A percentile compares a stretch with the other conserved stretches of the same genome.
These are phyloP conservation scores for Prionace glauca DNA, from an alignment of 2,797 vertebrate genomes.

Conservation along the genomic window DNA sequence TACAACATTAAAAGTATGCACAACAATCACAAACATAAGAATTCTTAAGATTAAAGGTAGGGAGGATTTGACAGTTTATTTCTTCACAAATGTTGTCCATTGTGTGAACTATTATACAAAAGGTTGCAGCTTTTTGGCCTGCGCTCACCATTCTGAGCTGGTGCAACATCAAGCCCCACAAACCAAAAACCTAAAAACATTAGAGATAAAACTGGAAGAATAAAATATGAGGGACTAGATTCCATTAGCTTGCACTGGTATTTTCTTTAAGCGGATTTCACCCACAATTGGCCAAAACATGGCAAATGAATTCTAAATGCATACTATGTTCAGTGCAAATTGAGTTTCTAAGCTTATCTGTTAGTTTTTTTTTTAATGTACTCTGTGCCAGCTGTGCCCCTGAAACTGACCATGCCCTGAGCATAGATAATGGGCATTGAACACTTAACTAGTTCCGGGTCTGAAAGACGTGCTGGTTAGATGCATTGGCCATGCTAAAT, in stretches of 20 bases:
- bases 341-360: neutral
- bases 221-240: neutral
- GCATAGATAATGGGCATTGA: neutral
- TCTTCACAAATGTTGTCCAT: neutral
- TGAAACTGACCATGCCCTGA: neutral
- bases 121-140: neutral
- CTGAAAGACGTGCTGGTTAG: no score
- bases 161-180: neutral
- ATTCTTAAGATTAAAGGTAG: neutral
- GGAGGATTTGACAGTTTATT: neutral
- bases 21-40: neutral
- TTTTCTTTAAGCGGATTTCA: no score
- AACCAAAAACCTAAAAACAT: neutral
- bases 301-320: neutral
- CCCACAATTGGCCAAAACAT: neutral
- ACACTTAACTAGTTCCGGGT: neutral
- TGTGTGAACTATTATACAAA: neutral
- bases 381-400: no score
- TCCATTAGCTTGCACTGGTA: neutral
- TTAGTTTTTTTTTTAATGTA: neutral
- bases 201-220: neutral
- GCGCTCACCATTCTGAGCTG: neutral
- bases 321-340: neutral
- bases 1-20: no score
- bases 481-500: no score